Evolutionary conservation across 2,797 vertebrate species (phyloP).

Genomic region (Hippopotamyrus pictus): DNA sequence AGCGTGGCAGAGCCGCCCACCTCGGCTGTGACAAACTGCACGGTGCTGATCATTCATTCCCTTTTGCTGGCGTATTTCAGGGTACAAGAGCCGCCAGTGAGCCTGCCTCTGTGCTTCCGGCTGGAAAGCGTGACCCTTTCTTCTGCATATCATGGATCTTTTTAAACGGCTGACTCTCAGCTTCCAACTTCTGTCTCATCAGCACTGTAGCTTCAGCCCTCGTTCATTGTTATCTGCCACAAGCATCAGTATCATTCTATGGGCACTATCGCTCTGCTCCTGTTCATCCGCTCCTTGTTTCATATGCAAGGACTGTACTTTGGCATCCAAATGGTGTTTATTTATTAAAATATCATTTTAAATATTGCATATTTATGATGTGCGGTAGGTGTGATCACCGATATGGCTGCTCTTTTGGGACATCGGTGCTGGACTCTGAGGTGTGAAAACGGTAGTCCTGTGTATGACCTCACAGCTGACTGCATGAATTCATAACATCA

Average conservation of each 20-base stretch:
- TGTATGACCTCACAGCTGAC: slow-evolving; percentile 25
- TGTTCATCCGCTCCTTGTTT: not conserved
- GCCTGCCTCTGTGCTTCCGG: not conserved
- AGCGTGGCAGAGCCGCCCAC: not conserved
- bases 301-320: not conserved
- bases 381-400: not conserved
- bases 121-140: not conserved
- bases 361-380: not conserved
- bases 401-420: not conserved
- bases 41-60: not conserved
- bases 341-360: not conserved
- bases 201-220: not conserved
- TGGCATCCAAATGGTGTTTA: not conserved
- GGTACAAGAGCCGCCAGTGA: not conserved
- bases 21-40: not conserved
- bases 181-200: not conserved
- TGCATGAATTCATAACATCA: slow-evolving; percentile 30
- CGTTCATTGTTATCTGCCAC: not conserved
- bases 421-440: not conserved
- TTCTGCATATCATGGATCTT: not conserved
- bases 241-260: not conserved
- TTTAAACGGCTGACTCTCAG: not conserved
- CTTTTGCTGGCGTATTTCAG: not conserved
- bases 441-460: not conserved
- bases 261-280: not conserved